phyloP scores from a whole-genome alignment of 2,888 invertebrate species.

The Platycnemis pennipes region DNA sequence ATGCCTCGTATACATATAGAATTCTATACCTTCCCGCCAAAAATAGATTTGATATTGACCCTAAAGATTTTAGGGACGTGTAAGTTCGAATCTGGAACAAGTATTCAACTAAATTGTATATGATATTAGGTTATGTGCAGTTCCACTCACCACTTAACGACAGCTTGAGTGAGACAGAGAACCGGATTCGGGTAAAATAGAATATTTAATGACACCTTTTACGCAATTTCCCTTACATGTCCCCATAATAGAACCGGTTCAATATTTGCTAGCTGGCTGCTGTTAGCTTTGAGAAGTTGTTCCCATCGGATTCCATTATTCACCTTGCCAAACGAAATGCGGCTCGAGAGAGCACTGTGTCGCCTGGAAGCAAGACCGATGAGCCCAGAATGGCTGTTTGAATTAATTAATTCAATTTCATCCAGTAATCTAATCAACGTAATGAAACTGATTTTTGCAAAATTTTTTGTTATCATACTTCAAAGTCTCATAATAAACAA shows the following conservation, averaged over 20 bases:
- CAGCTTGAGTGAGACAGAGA: not conserved
- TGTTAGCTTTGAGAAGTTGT: conserved; percentile 37
- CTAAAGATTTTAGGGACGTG: not conserved
- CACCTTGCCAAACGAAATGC: not conserved
- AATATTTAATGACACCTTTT: conserved; percentile 31
- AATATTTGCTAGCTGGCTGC: conserved; percentile 14
- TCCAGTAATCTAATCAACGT: not conserved
- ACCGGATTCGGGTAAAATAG: not conserved
- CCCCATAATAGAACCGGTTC: conserved; percentile 32
- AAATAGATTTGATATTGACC: no score
- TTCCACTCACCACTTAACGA: not conserved
- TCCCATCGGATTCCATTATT: conserved; percentile 39
- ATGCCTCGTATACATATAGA: no score
- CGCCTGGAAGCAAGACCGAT: not conserved
- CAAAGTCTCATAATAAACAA: no score
- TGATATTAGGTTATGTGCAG: not conserved
- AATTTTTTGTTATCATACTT: no score
- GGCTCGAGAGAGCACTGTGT: not conserved
- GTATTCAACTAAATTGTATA: not conserved
- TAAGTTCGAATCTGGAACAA: not conserved
- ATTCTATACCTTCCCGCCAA: no score
- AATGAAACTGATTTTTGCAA: no score
- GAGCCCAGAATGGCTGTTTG: not conserved
- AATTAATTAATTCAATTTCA: not conserved
- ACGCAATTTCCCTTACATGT: conserved; percentile 28